A percentile compares a stretch with the other conserved stretches of the same genome.
These are phyloP conservation scores for Labeo rohita DNA, from an alignment of 2,113 vertebrate genomes.

Conservation along the genomic window DNA sequence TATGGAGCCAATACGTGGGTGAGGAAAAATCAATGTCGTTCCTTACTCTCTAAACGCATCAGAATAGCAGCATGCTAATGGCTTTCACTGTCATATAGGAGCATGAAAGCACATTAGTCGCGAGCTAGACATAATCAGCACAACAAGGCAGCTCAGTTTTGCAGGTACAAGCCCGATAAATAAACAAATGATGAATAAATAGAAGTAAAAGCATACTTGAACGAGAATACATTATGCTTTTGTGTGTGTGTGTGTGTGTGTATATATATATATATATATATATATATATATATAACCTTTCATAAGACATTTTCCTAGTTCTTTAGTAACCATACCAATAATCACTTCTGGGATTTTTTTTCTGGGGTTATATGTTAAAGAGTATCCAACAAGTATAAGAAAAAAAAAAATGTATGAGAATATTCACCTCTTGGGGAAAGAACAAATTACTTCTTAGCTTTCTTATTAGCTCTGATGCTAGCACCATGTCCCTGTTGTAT, in stretches of 20 bases:
- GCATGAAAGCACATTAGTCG: slow-evolving; percentile 4
- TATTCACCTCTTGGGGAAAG: slow-evolving; percentile 4
- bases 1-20: slow-evolving; percentile 2
- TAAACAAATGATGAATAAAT: background rate
- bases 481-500: background rate
- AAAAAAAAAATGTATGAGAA: slow-evolving; percentile 5
- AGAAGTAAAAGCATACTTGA: background rate
- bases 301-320: background rate
- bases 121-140: background rate
- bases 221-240: background rate
- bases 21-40: slow-evolving; percentile 26
- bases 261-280: too few species aligned
- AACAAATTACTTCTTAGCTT: slow-evolving; percentile 52
- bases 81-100: background rate
- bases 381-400: background rate
- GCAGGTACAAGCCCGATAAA: background rate
- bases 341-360: background rate
- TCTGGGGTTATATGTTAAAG: slow-evolving; percentile 20
- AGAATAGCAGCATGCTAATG: slow-evolving; percentile 25
- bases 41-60: slow-evolving; percentile 2
- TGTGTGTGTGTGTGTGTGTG: too few species aligned
- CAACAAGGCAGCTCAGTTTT: background rate
- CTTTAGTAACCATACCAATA: background rate
- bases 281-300: background rate
- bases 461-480: slow-evolving; percentile 46